Evolutionary conservation across 2,888 invertebrate species (phyloP).

Genomic region (Pseudococcus jackbeardsleyi): DNA sequence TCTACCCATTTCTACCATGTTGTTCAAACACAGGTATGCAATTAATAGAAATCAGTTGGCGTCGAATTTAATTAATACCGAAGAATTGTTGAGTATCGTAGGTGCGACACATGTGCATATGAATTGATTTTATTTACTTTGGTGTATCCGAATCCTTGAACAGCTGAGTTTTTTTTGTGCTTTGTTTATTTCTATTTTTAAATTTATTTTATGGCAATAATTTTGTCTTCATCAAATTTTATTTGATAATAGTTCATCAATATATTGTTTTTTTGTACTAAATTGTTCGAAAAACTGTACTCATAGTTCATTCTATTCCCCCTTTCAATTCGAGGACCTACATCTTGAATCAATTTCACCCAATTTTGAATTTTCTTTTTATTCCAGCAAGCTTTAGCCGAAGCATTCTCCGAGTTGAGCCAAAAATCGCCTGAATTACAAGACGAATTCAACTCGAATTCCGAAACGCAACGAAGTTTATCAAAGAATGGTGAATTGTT

Average conservation of each 20-base stretch:
- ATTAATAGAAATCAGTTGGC: neutral
- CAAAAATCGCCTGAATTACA: constrained; percentile 96
- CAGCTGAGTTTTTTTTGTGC: neutral
- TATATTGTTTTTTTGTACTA: neutral
- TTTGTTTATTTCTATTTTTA: neutral
- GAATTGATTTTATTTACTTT: constrained; percentile 33
- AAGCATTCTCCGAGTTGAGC: constrained; percentile 94
- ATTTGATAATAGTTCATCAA: neutral
- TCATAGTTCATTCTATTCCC: neutral
- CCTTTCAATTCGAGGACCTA: too few relatives aligned
- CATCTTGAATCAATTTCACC: neutral
- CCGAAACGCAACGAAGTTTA: constrained; percentile 93
- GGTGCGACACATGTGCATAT: neutral
- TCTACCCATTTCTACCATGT: constrained; percentile 91
- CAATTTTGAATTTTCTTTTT: constrained; percentile 29
- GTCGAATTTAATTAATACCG: neutral
- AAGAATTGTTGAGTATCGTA: neutral
- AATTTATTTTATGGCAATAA: neutral
- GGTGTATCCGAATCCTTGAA: neutral
- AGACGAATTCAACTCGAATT: constrained; percentile 94
- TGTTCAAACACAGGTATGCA: constrained; percentile 79
- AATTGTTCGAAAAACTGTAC: too few relatives aligned
- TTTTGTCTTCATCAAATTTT: neutral
- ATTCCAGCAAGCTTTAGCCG: constrained; percentile 85
- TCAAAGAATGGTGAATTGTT: constrained; percentile 94